These are phyloP conservation scores for Chaenocephalus aceratus DNA, from an alignment of 2,113 vertebrate species.

Conservation along the genomic window DNA sequence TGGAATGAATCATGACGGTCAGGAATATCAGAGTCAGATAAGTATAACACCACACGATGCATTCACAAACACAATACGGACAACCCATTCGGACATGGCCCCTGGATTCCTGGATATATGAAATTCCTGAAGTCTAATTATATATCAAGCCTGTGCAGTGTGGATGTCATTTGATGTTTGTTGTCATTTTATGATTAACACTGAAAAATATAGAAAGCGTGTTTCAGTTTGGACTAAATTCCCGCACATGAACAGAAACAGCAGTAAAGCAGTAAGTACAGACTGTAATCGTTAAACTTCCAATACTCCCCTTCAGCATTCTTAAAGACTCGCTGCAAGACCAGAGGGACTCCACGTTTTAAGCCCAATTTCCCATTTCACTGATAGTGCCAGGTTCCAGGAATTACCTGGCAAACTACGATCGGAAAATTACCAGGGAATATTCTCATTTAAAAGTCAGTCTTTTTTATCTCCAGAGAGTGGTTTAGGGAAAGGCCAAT, in stretches of 20 bases:
- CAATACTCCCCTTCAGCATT: slow-evolving; percentile 38
- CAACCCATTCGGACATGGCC: slow-evolving; percentile 15
- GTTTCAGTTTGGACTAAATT: slow-evolving; percentile 12
- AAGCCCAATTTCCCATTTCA: slow-evolving; percentile 63
- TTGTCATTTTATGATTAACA: background rate
- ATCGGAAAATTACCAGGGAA: slow-evolving; percentile 67
- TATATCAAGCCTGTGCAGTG: background rate
- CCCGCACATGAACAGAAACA: background rate
- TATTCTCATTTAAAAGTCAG: slow-evolving; percentile 63
- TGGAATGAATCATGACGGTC: slow-evolving; percentile 64
- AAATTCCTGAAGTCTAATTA: background rate
- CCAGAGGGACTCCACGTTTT: slow-evolving; percentile 60
- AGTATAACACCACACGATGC: slow-evolving; percentile 21
- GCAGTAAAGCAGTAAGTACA: slow-evolving; percentile 12
- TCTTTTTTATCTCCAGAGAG: slow-evolving; percentile 53
- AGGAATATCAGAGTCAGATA: slow-evolving; percentile 55
- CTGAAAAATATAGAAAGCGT: background rate
- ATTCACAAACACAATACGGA: slow-evolving; percentile 24
- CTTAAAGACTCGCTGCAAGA: slow-evolving; percentile 48
- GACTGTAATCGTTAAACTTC: slow-evolving; percentile 47
- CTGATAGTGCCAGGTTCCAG: slow-evolving; percentile 60
- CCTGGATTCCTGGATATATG: background rate
- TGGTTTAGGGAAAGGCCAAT: slow-evolving; percentile 61
- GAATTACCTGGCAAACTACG: slow-evolving; percentile 70
- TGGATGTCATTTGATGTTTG: background rate